Conservation (phyloP, 2,797 vertebrate species). For the Sebastes cheni region DNA sequence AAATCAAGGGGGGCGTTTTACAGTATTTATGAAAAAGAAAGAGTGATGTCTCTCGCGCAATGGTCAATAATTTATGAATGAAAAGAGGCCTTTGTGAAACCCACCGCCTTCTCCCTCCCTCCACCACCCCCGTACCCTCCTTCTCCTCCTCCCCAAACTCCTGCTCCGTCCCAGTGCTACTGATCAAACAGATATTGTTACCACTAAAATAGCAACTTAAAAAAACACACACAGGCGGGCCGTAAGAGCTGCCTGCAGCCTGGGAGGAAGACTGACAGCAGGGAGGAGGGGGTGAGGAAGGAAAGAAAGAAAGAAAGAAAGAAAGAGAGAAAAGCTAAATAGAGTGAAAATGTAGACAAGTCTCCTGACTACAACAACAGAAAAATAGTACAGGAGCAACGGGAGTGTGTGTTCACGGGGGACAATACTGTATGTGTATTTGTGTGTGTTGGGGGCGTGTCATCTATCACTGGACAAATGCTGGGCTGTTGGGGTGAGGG, state of each 20-base stretch:
- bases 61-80: slow-evolving; percentile 83
- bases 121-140: slow-evolving; percentile 20
- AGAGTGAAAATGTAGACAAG: not conserved
- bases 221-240: slow-evolving; percentile 78
- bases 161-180: slow-evolving; percentile 66
- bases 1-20: slow-evolving; percentile 35
- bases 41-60: slow-evolving; percentile 57
- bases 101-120: slow-evolving; percentile 31
- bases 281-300: not conserved
- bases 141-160: slow-evolving; percentile 37
- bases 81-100: slow-evolving; percentile 86
- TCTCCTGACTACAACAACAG: not conserved
- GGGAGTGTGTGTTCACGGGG: slow-evolving; percentile 74
- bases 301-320: slow-evolving; percentile 1
- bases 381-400: slow-evolving; percentile 77
- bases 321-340: not conserved
- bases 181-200: slow-evolving; percentile 88
- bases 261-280: slow-evolving; percentile 47
- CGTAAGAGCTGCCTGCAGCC: slow-evolving; percentile 71
- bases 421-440: slow-evolving; percentile 35
- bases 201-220: slow-evolving; percentile 87
- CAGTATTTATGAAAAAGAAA: slow-evolving; percentile 71
- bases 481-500: slow-evolving; percentile 71
- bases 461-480: slow-evolving; percentile 99
- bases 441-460: slow-evolving; percentile 76